Percentiles rank a stretch among this genome's conserved stretches.
Conservation (phyloP, 2,888 invertebrate species). For the Pristionchus arcanus region DNA sequence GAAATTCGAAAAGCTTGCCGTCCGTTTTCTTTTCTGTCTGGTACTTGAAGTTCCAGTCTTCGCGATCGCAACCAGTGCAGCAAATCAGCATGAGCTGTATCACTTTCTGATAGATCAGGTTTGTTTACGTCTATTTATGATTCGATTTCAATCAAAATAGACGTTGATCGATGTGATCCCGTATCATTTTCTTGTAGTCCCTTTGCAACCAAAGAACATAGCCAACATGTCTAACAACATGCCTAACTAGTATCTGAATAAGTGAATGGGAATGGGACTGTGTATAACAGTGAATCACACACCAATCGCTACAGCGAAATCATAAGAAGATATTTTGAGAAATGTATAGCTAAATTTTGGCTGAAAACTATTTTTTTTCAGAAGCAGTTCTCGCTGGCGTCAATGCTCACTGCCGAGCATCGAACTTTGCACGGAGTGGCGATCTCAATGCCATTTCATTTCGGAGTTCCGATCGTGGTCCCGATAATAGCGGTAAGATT, state of each 20-base stretch:
- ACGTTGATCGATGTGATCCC: neutral
- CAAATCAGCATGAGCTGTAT: neutral
- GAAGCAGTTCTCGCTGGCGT: neutral
- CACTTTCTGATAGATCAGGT: neutral
- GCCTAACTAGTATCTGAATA: neutral
- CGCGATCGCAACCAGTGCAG: neutral
- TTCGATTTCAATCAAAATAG: neutral
- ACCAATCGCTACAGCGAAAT: no score
- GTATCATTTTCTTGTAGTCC: neutral
- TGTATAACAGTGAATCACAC: neutral
- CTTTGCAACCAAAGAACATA: neutral
- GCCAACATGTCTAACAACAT: neutral
- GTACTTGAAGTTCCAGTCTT: neutral
- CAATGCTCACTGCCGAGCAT: neutral
- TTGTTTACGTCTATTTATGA: neutral
- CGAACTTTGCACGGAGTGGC: neutral
- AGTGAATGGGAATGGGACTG: no score
- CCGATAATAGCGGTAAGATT: neutral
- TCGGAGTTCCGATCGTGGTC: neutral
- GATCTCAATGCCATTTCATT: neutral
- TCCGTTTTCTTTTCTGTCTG: neutral
- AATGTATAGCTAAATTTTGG: no score
- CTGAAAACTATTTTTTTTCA: neutral
- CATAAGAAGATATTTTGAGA: no score
- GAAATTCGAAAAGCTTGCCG: neutral